Percentiles rank a stretch among this genome's conserved stretches.
Evolutionary conservation across 2,888 invertebrate genomes (phyloP).

Genomic region (Macrosoma leucophasiata): DNA sequence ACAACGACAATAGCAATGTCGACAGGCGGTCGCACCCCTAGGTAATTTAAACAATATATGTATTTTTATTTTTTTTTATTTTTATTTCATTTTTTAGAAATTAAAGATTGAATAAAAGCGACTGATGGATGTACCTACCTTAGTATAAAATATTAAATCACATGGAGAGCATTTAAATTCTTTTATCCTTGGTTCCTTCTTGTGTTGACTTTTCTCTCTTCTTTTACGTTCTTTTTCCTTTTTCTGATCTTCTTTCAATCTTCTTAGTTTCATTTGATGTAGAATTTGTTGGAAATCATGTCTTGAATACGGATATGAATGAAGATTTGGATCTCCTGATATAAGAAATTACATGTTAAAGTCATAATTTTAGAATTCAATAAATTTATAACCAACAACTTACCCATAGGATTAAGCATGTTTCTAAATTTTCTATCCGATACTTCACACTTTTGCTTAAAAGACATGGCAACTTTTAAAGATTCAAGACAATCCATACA

Average conservation of each 20-base stretch:
- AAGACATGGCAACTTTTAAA: conserved; percentile 49
- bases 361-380: conserved; percentile 6
- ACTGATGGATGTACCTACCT: no score
- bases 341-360: conserved; percentile 2
- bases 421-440: conserved; percentile 58
- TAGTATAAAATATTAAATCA: conserved; percentile 54
- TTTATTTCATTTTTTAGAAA: no score
- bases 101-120: not conserved
- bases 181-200: conserved; percentile 46
- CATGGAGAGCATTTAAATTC: conserved; percentile 62
- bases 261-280: conserved; percentile 57
- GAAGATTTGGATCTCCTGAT: conserved; percentile 51
- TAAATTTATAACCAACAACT: conserved; percentile 4
- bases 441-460: conserved; percentile 56
- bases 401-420: conserved; percentile 60
- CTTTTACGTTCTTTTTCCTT: conserved; percentile 41
- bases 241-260: conserved; percentile 48
- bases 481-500: conserved; percentile 56
- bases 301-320: conserved; percentile 66
- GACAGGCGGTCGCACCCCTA: no score
- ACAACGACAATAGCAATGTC: no score
- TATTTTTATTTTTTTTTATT: no score
- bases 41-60: no score
- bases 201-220: conserved; percentile 43
- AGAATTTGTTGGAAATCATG: conserved; percentile 65